phyloP scores from a whole-genome alignment of 2,797 vertebrate species.

The Erethizon dorsatum region DNA sequence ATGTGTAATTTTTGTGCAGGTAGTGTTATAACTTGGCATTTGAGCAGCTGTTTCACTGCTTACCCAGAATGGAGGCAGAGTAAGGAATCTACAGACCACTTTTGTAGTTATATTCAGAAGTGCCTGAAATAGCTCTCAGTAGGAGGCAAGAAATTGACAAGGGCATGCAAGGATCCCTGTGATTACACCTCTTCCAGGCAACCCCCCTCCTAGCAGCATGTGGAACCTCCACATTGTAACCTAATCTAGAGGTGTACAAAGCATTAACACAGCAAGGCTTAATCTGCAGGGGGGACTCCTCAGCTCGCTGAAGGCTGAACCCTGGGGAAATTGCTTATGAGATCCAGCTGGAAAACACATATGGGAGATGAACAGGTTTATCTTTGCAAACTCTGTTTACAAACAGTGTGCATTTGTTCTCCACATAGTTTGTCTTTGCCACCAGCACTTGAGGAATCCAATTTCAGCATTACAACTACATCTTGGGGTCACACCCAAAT shows the following conservation, averaged over 20 bases:
- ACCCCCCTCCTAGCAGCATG: neutral
- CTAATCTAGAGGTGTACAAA: conserved; percentile 71
- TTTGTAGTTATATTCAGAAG: conserved; percentile 1
- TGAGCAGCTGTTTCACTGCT: neutral
- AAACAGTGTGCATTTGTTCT: conserved; percentile 90
- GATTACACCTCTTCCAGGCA: conserved; percentile 29
- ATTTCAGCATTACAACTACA: conserved; percentile 78
- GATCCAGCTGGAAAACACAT: conserved; percentile 89
- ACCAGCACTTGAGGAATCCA: conserved; percentile 79
- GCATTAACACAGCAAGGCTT: conserved; percentile 59
- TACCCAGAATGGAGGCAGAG: neutral
- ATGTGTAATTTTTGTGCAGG: neutral
- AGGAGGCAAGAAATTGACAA: conserved; percentile 10
- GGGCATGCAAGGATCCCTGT: neutral
- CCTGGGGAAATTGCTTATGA: conserved; percentile 85
- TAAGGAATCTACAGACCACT: neutral
- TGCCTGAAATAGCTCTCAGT: neutral
- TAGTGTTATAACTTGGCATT: neutral
- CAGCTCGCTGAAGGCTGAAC: conserved; percentile 77
- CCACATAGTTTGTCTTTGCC: conserved; percentile 85
- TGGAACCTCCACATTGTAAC: conserved; percentile 61
- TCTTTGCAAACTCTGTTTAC: conserved; percentile 88
- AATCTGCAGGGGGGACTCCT: conserved; percentile 72
- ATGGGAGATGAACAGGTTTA: conserved; percentile 87
- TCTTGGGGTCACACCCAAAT: conserved; percentile 73